These are phyloP conservation scores for Alauda arvensis DNA, from an alignment of 2,797 vertebrate species.

Conservation along the genomic window DNA sequence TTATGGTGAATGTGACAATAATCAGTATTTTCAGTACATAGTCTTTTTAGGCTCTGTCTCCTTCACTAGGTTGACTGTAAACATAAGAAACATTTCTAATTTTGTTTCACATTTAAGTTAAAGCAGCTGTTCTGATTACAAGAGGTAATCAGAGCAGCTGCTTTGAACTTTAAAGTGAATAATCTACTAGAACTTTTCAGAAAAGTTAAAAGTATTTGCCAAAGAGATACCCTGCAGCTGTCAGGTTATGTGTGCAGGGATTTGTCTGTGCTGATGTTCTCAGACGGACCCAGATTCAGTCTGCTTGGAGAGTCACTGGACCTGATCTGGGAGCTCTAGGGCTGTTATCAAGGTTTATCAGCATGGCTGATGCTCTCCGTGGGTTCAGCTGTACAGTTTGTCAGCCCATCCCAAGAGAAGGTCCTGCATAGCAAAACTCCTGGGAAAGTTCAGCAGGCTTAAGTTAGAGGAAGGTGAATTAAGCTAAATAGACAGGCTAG, in stretches of 20 bases:
- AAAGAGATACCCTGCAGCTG: not conserved
- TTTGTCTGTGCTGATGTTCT: not conserved
- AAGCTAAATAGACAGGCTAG: not conserved
- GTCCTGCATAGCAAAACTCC: not conserved
- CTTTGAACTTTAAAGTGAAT: not conserved
- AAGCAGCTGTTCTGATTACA: not conserved
- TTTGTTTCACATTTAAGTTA: not conserved
- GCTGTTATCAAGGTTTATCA: accelerated
- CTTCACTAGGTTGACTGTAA: not conserved
- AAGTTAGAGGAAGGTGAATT: not conserved
- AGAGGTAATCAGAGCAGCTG: not conserved
- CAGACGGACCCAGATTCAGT: not conserved
- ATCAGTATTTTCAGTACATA: not conserved
- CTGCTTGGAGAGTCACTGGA: not conserved
- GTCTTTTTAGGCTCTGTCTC: not conserved
- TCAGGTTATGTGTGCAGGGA: not conserved
- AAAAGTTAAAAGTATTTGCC: not conserved
- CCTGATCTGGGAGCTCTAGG: not conserved
- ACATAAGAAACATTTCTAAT: not conserved
- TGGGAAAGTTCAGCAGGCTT: not conserved
- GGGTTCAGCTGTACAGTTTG: not conserved
- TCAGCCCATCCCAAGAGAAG: not conserved
- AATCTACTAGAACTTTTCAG: not conserved
- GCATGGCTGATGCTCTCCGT: not conserved
- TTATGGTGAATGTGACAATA: not conserved